phyloP scores from a whole-genome alignment of 2,888 invertebrate genomes.

The Cheilosia urbana region DNA sequence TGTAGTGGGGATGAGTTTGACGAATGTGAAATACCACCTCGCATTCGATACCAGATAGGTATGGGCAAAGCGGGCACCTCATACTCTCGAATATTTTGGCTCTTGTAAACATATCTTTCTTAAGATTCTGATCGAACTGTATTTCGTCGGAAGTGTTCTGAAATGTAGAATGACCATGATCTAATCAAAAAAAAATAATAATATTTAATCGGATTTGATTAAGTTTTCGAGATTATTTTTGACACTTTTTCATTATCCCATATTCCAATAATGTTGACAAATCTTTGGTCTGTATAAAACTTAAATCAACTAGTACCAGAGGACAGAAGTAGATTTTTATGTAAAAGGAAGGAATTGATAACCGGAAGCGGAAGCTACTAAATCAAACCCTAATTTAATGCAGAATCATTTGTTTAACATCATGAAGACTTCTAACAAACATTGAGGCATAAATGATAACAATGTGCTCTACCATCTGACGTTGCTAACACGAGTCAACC shows the following conservation, averaged over 20 bases:
- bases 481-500: not conserved
- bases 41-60: slow-evolving; percentile 62
- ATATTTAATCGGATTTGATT: too few species aligned
- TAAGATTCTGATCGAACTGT: not conserved
- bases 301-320: too few species aligned
- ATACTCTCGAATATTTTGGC: slow-evolving; percentile 62
- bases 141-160: slow-evolving; percentile 17
- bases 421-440: too few species aligned
- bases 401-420: too few species aligned
- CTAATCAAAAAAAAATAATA: not conserved
- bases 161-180: slow-evolving; percentile 13
- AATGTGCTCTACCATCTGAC: not conserved
- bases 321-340: too few species aligned
- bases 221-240: too few species aligned
- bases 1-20: slow-evolving; percentile 59
- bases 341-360: too few species aligned
- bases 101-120: slow-evolving; percentile 41
- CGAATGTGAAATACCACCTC: slow-evolving; percentile 67
- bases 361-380: too few species aligned
- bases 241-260: too few species aligned
- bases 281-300: too few species aligned
- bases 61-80: slow-evolving; percentile 62
- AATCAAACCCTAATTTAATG: too few species aligned
- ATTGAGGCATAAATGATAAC: not conserved
- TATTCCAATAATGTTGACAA: too few species aligned